Base-by-base conservation (phyloP, 2,113 vertebrate species). In the Panthera leo region DNA sequence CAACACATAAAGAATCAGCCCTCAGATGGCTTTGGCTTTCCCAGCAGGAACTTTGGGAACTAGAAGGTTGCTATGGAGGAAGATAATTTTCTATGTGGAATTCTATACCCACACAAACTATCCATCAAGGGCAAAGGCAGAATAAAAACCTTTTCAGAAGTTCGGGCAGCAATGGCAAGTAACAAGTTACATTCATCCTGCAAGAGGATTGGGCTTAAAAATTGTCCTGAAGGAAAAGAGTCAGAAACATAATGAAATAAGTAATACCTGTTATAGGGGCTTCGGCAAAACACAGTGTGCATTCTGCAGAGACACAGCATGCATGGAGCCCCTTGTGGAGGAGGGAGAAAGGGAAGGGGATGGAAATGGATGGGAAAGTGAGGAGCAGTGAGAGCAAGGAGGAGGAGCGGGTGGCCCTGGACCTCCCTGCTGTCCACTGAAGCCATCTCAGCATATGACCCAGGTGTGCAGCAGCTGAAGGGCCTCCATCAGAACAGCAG, bases 271-370 rank as follows among this genome's bases (percentile, higher is more conserved):
- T n/a, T 39, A 36, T 0, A 39, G n/a, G 70, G 12, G 13, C 1
- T 91, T 13, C 13, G 1, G 1, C 21, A 15, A 61, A 73, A 31
- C 21, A 31, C n/a, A 16, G 0, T 12, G 6, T 3, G 27, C 34
- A 1, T 13, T 68, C 48, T 9, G 23, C 29, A 39, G 83, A 55
- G 15, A 21, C 14, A 1, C 11, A 51, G 48, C 42, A 18, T 12
- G 3, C 27, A 5, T 0, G 4, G 2, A 3, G 13, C 48, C 53
- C 2, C 1, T 39, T 11, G 53, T n/a, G 53, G 71, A 79, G 31
- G 36, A 45, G 51, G 48, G 14, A 65, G 65, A 36, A 15, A 36
- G 19, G 18, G 16, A 51, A 27, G 90, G 29, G 36, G 6, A 19
- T 19, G 53, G 42, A 29, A 23, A 14, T 0, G 2, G 36, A 68